Percentiles rank a stretch among this genome's conserved stretches.
These are phyloP conservation scores for Lamproptera curius DNA, from an alignment of 2,888 invertebrate genomes.

Conservation along the genomic window DNA sequence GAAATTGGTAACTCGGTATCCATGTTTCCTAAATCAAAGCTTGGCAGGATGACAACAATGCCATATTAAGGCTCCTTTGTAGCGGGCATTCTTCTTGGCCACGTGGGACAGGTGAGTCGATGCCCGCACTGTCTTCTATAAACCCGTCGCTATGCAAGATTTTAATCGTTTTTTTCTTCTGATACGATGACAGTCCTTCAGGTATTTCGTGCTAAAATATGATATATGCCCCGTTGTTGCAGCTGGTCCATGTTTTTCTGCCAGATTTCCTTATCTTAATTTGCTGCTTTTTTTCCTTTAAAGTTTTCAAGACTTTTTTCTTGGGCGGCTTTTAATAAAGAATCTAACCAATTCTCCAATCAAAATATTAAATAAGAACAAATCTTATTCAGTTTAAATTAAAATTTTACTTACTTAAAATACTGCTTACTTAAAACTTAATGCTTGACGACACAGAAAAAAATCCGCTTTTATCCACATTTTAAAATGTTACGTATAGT, in stretches of 20 bases:
- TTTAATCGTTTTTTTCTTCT: conserved; percentile 58
- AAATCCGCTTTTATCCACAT: too few relatives aligned
- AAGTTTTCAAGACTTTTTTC: too few relatives aligned
- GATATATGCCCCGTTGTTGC: conserved; percentile 45
- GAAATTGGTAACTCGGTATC: conserved; percentile 6
- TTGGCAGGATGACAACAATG: conserved; percentile 49
- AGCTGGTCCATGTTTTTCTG: conserved; percentile 41
- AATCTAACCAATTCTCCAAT: too few relatives aligned
- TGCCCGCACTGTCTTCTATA: conserved; percentile 69
- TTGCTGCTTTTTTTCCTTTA: too few relatives aligned
- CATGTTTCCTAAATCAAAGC: conserved; percentile 62
- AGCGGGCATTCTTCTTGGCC: conserved; percentile 57
- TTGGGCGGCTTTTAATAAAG: too few relatives aligned
- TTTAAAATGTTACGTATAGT: too few relatives aligned
- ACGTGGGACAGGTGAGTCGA: conserved; percentile 71
- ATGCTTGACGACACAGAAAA: too few relatives aligned
- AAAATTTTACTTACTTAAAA: too few relatives aligned
- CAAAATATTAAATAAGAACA: too few relatives aligned
- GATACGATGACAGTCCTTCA: conserved; percentile 65
- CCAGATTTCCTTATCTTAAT: too few relatives aligned
- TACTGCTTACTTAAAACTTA: too few relatives aligned
- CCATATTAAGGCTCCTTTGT: conserved; percentile 54
- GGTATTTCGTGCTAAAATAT: conserved; percentile 60
- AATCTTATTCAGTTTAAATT: too few relatives aligned
- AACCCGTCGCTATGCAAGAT: conserved; percentile 69